A percentile compares a stretch with the other conserved stretches of the same genome.
These are phyloP conservation scores for Dipodomys ordii DNA, from an alignment of 2,113 vertebrate species.

Conservation along the genomic window DNA sequence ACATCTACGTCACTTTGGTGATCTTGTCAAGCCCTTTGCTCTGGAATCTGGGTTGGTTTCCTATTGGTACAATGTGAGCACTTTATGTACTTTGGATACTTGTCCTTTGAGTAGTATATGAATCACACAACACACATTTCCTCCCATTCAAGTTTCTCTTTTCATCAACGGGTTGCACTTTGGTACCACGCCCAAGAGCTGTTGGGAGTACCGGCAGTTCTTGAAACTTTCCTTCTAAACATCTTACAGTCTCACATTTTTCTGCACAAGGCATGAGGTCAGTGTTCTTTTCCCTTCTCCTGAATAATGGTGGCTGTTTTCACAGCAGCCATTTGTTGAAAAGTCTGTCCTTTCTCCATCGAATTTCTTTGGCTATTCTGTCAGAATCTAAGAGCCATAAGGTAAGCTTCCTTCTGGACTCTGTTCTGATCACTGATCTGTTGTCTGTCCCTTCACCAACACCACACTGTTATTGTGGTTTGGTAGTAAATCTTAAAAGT, in stretches of 20 bases:
- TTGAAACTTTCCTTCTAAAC: background rate
- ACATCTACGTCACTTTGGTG: background rate
- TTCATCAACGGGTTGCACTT: fast-evolving
- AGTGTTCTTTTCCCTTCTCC: too few species aligned
- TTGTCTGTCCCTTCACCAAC: background rate
- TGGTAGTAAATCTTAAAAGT: background rate
- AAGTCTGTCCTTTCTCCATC: background rate
- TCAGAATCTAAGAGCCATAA: background rate
- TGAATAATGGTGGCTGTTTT: too few species aligned
- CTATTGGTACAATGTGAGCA: fast-evolving
- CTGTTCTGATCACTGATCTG: fast-evolving
- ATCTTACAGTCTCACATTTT: background rate
- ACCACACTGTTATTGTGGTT: fast-evolving
- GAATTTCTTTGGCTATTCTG: too few species aligned
- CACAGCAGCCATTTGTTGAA: background rate
- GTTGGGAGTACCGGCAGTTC: fast-evolving
- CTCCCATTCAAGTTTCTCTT: background rate
- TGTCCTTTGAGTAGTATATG: background rate
- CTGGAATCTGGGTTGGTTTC: fast-evolving
- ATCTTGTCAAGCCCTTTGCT: background rate
- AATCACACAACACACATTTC: too few species aligned
- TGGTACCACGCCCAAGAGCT: too few species aligned
- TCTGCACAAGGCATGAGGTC: background rate
- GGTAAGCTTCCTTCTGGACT: background rate
- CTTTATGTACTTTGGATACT: fast-evolving